Evolutionary conservation across 2,113 vertebrate species (phyloP).

Genomic region (Thunnus maccoyii): DNA sequence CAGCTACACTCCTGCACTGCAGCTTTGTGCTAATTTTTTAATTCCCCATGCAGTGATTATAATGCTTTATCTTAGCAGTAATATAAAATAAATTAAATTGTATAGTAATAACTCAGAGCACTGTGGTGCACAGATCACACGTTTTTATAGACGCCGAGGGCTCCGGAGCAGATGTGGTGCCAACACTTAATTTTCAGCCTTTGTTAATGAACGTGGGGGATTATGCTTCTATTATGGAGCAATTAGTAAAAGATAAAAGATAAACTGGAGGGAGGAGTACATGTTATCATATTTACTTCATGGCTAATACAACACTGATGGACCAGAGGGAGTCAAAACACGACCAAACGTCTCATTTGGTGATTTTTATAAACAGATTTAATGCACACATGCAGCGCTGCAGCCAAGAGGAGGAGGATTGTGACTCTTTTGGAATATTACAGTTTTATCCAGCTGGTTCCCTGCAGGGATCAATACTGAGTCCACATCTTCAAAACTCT

Average conservation of each 20-base stretch:
- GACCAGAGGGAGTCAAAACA: conserved; percentile 25
- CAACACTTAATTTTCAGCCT: conserved; percentile 70
- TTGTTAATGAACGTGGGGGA: conserved; percentile 62
- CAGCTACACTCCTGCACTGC: conserved; percentile 30
- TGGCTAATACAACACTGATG: conserved; percentile 50
- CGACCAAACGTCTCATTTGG: neutral
- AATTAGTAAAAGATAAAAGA: conserved; percentile 62
- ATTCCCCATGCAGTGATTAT: conserved; percentile 57
- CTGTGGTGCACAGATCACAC: conserved; percentile 29
- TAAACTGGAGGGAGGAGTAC: conserved; percentile 37
- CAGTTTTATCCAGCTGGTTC: too few relatives aligned
- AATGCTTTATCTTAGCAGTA: conserved; percentile 21
- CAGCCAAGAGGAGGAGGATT: neutral
- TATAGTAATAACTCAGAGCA: conserved; percentile 36
- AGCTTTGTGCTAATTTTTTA: conserved; percentile 50
- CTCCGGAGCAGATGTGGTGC: conserved; percentile 56
- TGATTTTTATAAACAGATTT: neutral
- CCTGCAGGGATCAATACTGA: too few relatives aligned
- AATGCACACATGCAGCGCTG: neutral
- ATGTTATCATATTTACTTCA: neutral
- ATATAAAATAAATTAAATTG: conserved; percentile 50
- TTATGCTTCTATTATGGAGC: conserved; percentile 60
- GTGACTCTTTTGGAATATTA: too few relatives aligned
- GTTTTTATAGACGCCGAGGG: conserved; percentile 38
- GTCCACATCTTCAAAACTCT: too few relatives aligned